These are phyloP conservation scores for Lophura swinhoii DNA, from an alignment of 2,797 vertebrate genomes.

Conservation along the genomic window DNA sequence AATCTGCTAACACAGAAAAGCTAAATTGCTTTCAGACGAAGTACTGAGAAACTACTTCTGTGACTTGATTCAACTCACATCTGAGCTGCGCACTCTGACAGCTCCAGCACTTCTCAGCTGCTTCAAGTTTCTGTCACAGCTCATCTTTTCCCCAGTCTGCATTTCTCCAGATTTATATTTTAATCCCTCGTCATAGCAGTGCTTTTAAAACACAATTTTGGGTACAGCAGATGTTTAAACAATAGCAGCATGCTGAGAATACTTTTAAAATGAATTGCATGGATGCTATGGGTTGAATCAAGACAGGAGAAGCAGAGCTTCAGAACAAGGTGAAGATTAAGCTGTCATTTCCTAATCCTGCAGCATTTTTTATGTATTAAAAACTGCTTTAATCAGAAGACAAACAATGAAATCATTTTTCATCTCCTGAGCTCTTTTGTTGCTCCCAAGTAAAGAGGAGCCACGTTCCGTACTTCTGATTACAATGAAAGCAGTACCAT, in stretches of 20 bases:
- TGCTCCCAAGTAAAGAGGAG: not conserved
- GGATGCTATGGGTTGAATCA: not conserved
- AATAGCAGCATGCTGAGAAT: not conserved
- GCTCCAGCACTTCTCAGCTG: not conserved
- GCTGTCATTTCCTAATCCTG: not conserved
- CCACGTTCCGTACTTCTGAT: not conserved
- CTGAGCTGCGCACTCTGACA: not conserved
- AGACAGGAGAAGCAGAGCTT: not conserved
- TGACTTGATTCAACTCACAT: conserved; percentile 16
- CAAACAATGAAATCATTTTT: conserved; percentile 11
- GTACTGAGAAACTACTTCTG: conserved; percentile 17
- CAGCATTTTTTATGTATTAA: not conserved
- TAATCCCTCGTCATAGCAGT: not conserved
- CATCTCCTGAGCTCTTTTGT: not conserved
- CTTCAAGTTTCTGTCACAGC: not conserved
- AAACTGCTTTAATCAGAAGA: conserved; percentile 1
- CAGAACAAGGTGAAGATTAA: not conserved
- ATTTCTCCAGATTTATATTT: not conserved
- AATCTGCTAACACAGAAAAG: conserved; percentile 63
- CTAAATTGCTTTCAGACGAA: conserved; percentile 66
- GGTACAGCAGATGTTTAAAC: not conserved
- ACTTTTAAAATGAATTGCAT: not conserved
- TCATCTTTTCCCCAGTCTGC: not conserved
- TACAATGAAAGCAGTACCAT: not conserved
- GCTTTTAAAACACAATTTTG: not conserved